A percentile compares a stretch with the other conserved stretches of the same genome.
phyloP scores from a whole-genome alignment of 2,113 vertebrate genomes.

The Connochaetes taurinus region DNA sequence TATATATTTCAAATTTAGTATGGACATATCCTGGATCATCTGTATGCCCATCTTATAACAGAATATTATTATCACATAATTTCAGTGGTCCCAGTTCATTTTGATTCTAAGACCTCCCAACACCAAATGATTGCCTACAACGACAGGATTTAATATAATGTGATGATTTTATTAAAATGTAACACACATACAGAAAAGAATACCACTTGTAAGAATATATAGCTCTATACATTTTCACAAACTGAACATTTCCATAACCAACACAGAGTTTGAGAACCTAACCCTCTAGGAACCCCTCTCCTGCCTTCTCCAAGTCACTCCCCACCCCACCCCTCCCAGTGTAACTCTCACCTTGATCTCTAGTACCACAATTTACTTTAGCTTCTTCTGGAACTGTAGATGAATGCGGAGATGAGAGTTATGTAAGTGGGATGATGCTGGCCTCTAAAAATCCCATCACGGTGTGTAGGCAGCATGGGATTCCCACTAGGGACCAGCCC shows the following conservation, averaged over 20 bases:
- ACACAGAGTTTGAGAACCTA: neutral
- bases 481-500: neutral
- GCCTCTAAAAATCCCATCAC: neutral
- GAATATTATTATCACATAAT: neutral
- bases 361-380: neutral
- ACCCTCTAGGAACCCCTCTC: neutral
- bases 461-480: neutral
- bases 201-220: neutral
- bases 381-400: neutral
- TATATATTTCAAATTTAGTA: neutral
- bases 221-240: neutral
- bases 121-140: neutral
- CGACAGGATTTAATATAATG: neutral
- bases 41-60: neutral
- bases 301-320: neutral
- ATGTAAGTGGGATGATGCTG: neutral
- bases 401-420: neutral
- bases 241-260: neutral
- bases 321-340: rapidly evolving
- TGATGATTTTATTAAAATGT: neutral
- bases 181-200: neutral
- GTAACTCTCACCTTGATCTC: neutral
- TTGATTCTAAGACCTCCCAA: neutral
- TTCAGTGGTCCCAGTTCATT: neutral
- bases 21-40: neutral